These are phyloP conservation scores for Ibycter americanus DNA, from an alignment of 2,797 vertebrate genomes.

Conservation along the genomic window DNA sequence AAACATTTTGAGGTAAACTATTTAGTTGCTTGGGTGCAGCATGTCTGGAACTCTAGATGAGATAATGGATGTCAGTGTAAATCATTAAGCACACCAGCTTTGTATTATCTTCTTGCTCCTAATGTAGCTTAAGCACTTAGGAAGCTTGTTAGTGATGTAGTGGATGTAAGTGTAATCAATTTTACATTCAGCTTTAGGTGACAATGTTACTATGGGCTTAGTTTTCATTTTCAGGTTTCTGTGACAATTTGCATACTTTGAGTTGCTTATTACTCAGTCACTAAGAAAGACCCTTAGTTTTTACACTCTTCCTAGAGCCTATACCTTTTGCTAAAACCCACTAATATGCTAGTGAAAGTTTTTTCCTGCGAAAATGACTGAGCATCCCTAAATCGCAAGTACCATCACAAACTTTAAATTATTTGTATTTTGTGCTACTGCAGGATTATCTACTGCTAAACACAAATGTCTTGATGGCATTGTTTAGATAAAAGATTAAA, in stretches of 20 bases:
- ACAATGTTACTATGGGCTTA: neutral
- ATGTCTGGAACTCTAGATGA: neutral
- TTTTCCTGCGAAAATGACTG: neutral
- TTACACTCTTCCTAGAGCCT: neutral
- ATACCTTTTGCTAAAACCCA: neutral
- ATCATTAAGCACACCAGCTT: slow-evolving; percentile 2
- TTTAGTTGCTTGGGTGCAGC: neutral
- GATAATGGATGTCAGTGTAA: slow-evolving; percentile 12
- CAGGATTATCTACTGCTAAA: neutral
- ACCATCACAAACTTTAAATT: neutral
- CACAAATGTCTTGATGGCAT: neutral
- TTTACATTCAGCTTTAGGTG: slow-evolving; percentile 1
- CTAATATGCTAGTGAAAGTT: neutral
- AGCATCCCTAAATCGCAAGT: neutral
- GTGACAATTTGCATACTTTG: neutral
- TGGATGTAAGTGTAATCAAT: slow-evolving; percentile 20
- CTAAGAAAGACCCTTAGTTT: neutral
- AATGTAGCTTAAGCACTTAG: neutral
- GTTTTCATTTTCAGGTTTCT: neutral
- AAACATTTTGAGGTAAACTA: neutral
- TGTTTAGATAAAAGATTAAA: neutral
- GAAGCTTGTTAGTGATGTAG: neutral
- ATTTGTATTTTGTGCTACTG: neutral
- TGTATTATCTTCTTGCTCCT: neutral
- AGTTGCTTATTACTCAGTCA: neutral